These are phyloP conservation scores for Drosophila albomicans DNA, from an alignment of 1,140 invertebrate genomes.

Conservation along the genomic window DNA sequence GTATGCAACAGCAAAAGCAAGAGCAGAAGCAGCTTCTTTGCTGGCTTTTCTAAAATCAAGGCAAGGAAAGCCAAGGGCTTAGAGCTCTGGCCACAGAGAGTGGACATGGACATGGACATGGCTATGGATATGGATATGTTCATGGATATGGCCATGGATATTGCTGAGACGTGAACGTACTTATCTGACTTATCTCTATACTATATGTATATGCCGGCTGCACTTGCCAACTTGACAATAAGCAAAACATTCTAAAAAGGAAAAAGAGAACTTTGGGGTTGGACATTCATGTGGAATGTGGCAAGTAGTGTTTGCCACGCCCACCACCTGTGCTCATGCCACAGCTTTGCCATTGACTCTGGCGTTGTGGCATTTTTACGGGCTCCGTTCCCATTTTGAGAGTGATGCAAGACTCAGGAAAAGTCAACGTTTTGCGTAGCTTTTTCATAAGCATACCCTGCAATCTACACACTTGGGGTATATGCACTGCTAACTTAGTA, in stretches of 20 bases:
- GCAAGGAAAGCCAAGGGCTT: slow-evolving; percentile 22
- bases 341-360: slow-evolving; percentile 35
- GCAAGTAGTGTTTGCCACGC: background rate
- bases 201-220: background rate
- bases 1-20: slow-evolving; percentile 38
- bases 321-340: slow-evolving; percentile 10
- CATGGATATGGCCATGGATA: background rate
- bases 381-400: slow-evolving; percentile 60
- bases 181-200: slow-evolving; percentile 29
- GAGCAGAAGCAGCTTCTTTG: background rate
- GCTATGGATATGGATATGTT: background rate
- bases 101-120: background rate
- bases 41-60: slow-evolving; percentile 1
- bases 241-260: slow-evolving; percentile 29
- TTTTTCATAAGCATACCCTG: slow-evolving; percentile 34
- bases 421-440: slow-evolving; percentile 50
- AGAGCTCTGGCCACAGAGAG: background rate
- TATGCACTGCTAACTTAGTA: no score
- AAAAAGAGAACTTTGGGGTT: no score
- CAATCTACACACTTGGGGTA: background rate
- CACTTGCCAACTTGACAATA: slow-evolving; percentile 38
- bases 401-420: slow-evolving; percentile 46
- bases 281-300: background rate
- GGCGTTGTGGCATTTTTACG: slow-evolving; percentile 70
- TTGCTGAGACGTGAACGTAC: slow-evolving; percentile 14